phyloP scores from a whole-genome alignment of 1,140 invertebrate species.

The Diachasmimorpha longicaudata region DNA sequence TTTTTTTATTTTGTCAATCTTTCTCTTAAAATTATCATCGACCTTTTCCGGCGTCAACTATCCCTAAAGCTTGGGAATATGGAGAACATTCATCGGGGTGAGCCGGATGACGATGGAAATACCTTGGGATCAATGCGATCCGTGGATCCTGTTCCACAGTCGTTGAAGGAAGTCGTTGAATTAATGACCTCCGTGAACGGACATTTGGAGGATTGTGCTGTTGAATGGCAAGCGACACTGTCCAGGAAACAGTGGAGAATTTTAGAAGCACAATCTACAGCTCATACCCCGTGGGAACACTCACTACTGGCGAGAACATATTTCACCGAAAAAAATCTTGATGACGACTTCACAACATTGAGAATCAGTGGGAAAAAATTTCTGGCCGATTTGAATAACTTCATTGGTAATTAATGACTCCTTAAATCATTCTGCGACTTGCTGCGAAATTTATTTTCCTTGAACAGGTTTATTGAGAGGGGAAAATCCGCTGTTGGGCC shows the following conservation, averaged over 20 bases:
- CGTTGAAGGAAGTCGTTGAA: slow-evolving; percentile 38
- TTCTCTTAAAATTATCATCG: not conserved
- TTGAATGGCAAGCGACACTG: slow-evolving; percentile 44
- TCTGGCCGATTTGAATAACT: slow-evolving; percentile 42
- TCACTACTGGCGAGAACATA: slow-evolving; percentile 46
- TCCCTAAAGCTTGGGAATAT: not conserved
- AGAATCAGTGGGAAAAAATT: slow-evolving; percentile 41
- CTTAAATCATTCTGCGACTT: too few species aligned
- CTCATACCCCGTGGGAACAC: slow-evolving; percentile 36
- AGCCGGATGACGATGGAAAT: not conserved
- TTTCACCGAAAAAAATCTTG: slow-evolving; percentile 44
- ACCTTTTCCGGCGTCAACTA: not conserved
- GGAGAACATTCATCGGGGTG: not conserved
- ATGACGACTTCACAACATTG: slow-evolving; percentile 45
- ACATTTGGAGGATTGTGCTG: slow-evolving; percentile 47
- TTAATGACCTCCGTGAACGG: slow-evolving; percentile 38
- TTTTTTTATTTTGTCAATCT: not conserved
- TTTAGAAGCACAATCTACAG: slow-evolving; percentile 33
- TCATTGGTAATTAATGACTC: slow-evolving; percentile 38
- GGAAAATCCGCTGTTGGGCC: not conserved
- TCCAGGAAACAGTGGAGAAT: slow-evolving; percentile 49
- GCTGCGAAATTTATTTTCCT: not conserved
- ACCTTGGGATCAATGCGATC: not conserved
- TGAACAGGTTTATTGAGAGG: slow-evolving; percentile 13
- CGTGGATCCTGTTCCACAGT: slow-evolving; percentile 24